Evolutionary conservation across 2,797 vertebrate genomes (phyloP).

Genomic region (Enteromius mattozi): DNA sequence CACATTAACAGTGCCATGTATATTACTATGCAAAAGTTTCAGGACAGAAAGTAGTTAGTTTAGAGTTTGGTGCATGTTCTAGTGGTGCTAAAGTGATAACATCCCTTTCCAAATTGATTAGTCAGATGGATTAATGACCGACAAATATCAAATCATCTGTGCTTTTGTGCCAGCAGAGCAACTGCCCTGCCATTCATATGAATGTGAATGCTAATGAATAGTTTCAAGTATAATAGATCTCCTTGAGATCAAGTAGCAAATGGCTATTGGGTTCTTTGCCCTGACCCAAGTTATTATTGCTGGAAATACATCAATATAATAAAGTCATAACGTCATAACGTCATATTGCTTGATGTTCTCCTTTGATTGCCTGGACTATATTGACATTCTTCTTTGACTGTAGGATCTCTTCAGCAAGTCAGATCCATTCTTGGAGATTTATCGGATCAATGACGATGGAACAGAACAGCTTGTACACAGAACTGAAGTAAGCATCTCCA

Average conservation of each 20-base stretch:
- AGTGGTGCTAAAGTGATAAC: background rate
- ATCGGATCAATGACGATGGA: constrained; percentile 86
- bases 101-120: background rate
- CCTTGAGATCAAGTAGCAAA: background rate
- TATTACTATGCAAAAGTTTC: background rate
- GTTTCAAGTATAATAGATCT: background rate
- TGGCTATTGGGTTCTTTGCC: background rate
- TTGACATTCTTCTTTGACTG: background rate
- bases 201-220: background rate
- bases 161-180: background rate
- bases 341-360: constrained; percentile 11
- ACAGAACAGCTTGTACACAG: constrained; percentile 93
- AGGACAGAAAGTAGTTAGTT: background rate
- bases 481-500: constrained; percentile 84
- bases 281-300: background rate
- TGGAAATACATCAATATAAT: background rate
- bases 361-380: background rate
- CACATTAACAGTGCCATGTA: background rate
- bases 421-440: constrained; percentile 95
- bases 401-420: constrained; percentile 98
- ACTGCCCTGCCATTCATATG: background rate
- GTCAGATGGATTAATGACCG: background rate
- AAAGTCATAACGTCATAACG: background rate
- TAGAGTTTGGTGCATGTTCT: background rate
- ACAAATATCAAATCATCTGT: background rate